phyloP scores from a whole-genome alignment of 2,888 invertebrate species.

The Perizoma flavofasciatum region DNA sequence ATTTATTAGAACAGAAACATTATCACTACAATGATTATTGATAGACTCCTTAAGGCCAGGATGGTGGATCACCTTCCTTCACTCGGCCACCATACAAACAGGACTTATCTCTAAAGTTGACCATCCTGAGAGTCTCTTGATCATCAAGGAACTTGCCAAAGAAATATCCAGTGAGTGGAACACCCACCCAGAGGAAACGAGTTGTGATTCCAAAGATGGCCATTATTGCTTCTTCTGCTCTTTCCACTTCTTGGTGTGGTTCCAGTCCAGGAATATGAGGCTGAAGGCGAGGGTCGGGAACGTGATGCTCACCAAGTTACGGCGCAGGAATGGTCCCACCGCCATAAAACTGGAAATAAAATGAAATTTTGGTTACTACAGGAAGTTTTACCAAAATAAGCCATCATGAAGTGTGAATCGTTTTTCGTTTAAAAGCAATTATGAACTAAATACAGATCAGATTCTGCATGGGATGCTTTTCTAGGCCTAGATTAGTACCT shows the following conservation, averaged over 20 bases:
- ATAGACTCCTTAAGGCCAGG: constrained; percentile 86
- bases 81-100: constrained; percentile 87
- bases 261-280: constrained; percentile 89
- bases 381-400: too few relatives aligned
- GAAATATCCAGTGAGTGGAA: constrained; percentile 84
- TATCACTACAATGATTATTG: constrained; percentile 30
- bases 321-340: constrained; percentile 76
- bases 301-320: constrained; percentile 87
- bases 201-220: constrained; percentile 83
- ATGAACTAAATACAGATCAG: too few relatives aligned
- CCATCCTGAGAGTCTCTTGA: constrained; percentile 88
- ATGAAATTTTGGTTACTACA: too few relatives aligned
- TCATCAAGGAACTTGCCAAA: constrained; percentile 87
- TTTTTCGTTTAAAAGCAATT: too few relatives aligned
- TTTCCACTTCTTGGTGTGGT: constrained; percentile 90
- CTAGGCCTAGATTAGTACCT: too few relatives aligned
- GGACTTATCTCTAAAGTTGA: constrained; percentile 90
- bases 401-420: too few relatives aligned
- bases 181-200: constrained; percentile 72
- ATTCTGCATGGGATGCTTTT: too few relatives aligned
- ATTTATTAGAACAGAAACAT: not conserved
- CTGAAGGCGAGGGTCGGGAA: constrained; percentile 85
- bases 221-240: constrained; percentile 66
- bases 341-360: constrained; percentile 75
- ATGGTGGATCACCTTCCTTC: constrained; percentile 87